Conservation (phyloP, 2,797 vertebrate genomes). For the Heterohyrax brucei region DNA sequence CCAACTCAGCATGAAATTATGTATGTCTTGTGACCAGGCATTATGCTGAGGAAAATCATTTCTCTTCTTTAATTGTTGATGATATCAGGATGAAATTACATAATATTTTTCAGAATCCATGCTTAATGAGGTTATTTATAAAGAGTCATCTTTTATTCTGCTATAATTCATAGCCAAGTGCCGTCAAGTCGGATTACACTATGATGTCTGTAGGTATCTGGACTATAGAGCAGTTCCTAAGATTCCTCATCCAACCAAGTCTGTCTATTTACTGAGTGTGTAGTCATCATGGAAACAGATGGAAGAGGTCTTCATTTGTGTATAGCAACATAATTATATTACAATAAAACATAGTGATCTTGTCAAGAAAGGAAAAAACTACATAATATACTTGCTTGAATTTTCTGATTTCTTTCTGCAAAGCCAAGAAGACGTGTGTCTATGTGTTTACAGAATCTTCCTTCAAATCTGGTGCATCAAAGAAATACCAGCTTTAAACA, state of each 20-base stretch:
- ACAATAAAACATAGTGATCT: conserved; percentile 63
- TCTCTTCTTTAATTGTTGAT: conserved; percentile 54
- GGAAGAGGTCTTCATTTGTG: neutral
- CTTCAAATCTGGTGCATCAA: neutral
- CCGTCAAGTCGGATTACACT: too few relatives aligned
- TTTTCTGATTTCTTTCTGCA: conserved; percentile 31
- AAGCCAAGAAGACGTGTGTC: neutral
- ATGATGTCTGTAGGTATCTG: neutral
- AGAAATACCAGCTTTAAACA: conserved; percentile 12
- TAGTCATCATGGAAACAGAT: conserved; percentile 59
- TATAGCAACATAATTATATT: conserved; percentile 63
- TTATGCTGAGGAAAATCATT: neutral
- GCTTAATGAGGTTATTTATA: neutral
- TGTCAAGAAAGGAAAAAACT: conserved; percentile 44
- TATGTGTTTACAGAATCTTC: neutral
- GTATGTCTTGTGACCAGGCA: neutral
- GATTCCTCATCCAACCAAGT: neutral
- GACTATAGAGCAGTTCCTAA: neutral
- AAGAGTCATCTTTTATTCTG: conserved; percentile 6
- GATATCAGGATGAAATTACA: conserved; percentile 42
- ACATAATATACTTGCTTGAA: conserved; percentile 33
- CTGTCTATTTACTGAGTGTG: neutral
- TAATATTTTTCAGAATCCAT: conserved; percentile 24
- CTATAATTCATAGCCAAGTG: neutral
- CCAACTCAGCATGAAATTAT: conserved; percentile 13